These are phyloP conservation scores for Hippocampus abdominalis DNA, from an alignment of 2,113 vertebrate genomes.

Conservation along the genomic window DNA sequence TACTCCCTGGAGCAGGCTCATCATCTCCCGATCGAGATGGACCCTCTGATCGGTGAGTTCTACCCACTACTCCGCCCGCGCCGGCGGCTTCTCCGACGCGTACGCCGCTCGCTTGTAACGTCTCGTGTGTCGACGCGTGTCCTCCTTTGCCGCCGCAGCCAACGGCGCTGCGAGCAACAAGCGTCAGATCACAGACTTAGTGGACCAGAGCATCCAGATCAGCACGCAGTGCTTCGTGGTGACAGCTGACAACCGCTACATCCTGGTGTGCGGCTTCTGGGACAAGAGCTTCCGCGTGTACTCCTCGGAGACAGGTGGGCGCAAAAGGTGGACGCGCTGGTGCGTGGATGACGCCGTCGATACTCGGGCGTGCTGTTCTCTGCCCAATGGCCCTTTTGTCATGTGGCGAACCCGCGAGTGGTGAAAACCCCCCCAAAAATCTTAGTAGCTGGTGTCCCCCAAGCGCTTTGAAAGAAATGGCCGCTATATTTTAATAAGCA, in stretches of 20 bases:
- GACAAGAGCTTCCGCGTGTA: conserved; percentile 98
- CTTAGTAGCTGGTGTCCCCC: too few species aligned
- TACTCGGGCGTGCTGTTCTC: neutral
- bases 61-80: too few species aligned
- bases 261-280: conserved; percentile 98
- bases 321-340: conserved; percentile 35
- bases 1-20: conserved; percentile 97
- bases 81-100: neutral
- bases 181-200: conserved; percentile 97
- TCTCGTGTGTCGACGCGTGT: conserved; percentile 12
- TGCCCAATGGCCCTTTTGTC: too few species aligned
- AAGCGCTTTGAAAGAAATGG: too few species aligned
- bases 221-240: conserved; percentile 97
- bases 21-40: conserved; percentile 98
- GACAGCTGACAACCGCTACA: conserved; percentile 98
- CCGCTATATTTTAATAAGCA: too few species aligned
- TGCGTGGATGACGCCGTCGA: conserved; percentile 50
- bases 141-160: conserved; percentile 71
- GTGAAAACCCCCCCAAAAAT: too few species aligned
- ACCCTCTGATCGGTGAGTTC: conserved; percentile 89
- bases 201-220: conserved; percentile 99
- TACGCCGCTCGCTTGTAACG: neutral
- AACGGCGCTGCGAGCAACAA: conserved; percentile 92
- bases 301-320: conserved; percentile 94
- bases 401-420: too few species aligned